phyloP scores from a whole-genome alignment of 2,113 vertebrate species.

The Pteronura brasiliensis region DNA sequence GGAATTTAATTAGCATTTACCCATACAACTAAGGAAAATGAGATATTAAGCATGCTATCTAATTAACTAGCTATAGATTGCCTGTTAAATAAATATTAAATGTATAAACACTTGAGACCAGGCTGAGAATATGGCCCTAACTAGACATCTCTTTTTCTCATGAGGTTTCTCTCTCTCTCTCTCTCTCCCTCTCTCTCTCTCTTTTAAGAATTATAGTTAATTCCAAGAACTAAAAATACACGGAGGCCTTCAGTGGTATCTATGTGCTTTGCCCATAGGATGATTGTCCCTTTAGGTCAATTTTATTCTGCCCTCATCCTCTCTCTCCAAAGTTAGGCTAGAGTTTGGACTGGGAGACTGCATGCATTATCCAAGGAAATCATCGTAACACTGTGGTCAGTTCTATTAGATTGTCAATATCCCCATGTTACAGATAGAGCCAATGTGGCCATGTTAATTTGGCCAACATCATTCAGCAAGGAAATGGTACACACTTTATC shows the following conservation, averaged over 20 bases:
- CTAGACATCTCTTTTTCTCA: slow-evolving; percentile 61
- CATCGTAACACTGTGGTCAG: not conserved
- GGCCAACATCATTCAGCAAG: not conserved
- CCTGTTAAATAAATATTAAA: slow-evolving; percentile 80
- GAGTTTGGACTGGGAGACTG: not conserved
- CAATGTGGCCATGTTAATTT: not conserved
- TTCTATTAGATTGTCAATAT: not conserved
- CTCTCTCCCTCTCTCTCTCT: not conserved
- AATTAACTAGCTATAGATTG: slow-evolving; percentile 78
- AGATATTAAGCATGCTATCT: slow-evolving; percentile 75
- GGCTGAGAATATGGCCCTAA: slow-evolving; percentile 53
- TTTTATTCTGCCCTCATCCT: not conserved
- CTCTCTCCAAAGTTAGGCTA: not conserved
- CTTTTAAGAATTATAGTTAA: not conserved
- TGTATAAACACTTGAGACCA: slow-evolving; percentile 69
- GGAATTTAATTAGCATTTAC: slow-evolving; percentile 80
- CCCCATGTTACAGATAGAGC: not conserved
- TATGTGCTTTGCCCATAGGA: not conserved
- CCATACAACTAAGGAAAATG: slow-evolving; percentile 71
- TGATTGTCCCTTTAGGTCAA: not conserved
- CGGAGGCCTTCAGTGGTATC: not conserved
- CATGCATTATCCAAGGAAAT: not conserved
- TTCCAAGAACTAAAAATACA: slow-evolving; percentile 33
- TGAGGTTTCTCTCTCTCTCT: not conserved
- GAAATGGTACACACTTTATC: not conserved